These are phyloP conservation scores for Vanacampus margaritifer DNA, from an alignment of 2,113 vertebrate genomes.

Conservation along the genomic window DNA sequence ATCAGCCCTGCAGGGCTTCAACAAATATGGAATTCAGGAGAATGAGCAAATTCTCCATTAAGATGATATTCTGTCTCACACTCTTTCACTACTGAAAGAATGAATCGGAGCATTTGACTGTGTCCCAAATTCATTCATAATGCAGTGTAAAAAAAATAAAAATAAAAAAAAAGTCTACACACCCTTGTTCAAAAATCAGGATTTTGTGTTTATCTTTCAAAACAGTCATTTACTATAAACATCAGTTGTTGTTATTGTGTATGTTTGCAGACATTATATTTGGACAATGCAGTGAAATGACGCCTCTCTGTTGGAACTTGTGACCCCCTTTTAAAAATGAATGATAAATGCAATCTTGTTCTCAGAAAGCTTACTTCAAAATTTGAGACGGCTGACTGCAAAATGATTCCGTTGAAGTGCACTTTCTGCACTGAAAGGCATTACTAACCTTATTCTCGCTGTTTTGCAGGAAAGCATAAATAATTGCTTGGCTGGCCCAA, in stretches of 20 bases:
- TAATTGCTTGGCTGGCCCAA: neutral
- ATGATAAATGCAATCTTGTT: neutral
- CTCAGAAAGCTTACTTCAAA: neutral
- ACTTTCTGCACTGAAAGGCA: neutral
- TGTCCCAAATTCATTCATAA: neutral
- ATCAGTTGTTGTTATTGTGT: no score
- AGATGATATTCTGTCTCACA: neutral
- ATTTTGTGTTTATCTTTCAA: no score
- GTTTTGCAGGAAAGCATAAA: neutral
- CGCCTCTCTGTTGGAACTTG: no score
- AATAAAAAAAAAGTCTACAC: neutral
- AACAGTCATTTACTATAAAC: no score
- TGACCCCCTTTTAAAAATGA: neutral
- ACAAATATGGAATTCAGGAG: slow-evolving; percentile 13
- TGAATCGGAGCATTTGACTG: neutral
- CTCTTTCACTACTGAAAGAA: neutral
- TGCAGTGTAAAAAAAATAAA: neutral
- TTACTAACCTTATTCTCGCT: neutral
- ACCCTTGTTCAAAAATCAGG: neutral
- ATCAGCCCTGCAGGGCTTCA: slow-evolving; percentile 39
- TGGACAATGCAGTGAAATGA: no score
- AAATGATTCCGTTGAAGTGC: neutral
- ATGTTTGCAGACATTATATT: no score
- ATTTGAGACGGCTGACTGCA: neutral
- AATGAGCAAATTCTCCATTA: slow-evolving; percentile 18